Evolutionary conservation across 2,888 invertebrate genomes (phyloP).

Genomic region (Oxytorus armatus): DNA sequence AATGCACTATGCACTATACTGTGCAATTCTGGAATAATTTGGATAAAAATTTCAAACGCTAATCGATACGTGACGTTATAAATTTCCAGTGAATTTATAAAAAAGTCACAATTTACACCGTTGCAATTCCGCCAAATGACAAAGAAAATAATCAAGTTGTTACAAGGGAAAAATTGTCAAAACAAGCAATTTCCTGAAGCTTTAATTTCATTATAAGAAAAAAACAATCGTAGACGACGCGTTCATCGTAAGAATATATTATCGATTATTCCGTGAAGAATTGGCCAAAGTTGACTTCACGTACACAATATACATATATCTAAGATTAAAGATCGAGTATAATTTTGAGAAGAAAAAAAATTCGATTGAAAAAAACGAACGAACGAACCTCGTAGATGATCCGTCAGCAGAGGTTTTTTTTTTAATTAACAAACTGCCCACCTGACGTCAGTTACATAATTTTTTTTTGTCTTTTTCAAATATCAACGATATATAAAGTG

Average conservation of each 20-base stretch:
- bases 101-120: too few relatives aligned
- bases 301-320: not conserved
- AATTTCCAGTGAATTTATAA: too few relatives aligned
- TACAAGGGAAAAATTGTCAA: not conserved
- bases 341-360: slow-evolving; percentile 8
- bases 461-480: slow-evolving; percentile 11
- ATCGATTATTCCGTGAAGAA: slow-evolving; percentile 7
- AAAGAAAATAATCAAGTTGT: too few relatives aligned
- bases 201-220: not conserved
- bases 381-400: slow-evolving; percentile 28
- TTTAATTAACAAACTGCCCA: slow-evolving; percentile 1
- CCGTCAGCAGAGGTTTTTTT: slow-evolving; percentile 5
- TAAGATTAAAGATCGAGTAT: not conserved
- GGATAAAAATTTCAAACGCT: too few relatives aligned
- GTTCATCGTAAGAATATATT: not conserved
- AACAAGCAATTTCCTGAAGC: not conserved
- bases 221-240: not conserved
- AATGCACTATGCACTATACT: too few relatives aligned
- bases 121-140: too few relatives aligned
- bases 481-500: slow-evolving; percentile 8
- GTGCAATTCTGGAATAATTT: too few relatives aligned
- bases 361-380: not conserved
- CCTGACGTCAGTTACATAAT: slow-evolving; percentile 40
- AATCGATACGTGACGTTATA: too few relatives aligned
- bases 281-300: slow-evolving; percentile 10